These are phyloP conservation scores for Electrophaes corylata DNA, from an alignment of 2,888 invertebrate genomes.

Conservation along the genomic window DNA sequence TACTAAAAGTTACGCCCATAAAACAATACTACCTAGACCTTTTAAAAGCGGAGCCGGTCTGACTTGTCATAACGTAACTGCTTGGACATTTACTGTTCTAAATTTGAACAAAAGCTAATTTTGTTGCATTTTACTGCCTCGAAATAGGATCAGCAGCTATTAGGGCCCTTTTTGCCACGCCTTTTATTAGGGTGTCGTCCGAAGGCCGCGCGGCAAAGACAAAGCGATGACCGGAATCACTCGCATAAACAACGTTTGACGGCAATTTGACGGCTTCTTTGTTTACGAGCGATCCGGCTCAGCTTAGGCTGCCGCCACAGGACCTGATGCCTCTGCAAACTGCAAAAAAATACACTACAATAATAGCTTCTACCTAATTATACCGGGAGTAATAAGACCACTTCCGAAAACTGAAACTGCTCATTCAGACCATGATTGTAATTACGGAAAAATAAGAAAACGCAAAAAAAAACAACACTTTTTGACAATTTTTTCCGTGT, in stretches of 20 bases:
- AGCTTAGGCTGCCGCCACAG: slow-evolving; percentile 29
- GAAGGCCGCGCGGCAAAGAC: slow-evolving; percentile 79
- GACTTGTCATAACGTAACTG: slow-evolving; percentile 56
- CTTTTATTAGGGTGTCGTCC: slow-evolving; percentile 83
- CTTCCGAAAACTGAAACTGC: too few relatives aligned
- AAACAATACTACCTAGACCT: slow-evolving; percentile 57
- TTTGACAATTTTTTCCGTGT: too few relatives aligned
- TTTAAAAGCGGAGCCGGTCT: slow-evolving; percentile 49
- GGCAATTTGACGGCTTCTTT: slow-evolving; percentile 77
- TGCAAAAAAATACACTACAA: background rate
- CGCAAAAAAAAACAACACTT: too few relatives aligned
- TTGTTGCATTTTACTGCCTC: slow-evolving; percentile 82
- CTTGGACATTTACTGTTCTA: slow-evolving; percentile 69
- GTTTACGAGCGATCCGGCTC: slow-evolving; percentile 60
- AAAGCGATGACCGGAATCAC: slow-evolving; percentile 77
- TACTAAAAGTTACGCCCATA: slow-evolving; percentile 61
- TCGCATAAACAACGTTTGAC: slow-evolving; percentile 80
- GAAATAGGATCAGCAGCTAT: slow-evolving; percentile 80
- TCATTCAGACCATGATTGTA: too few relatives aligned
- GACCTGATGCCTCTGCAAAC: slow-evolving; percentile 31
- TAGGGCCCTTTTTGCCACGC: slow-evolving; percentile 80
- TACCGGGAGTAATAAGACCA: too few relatives aligned
- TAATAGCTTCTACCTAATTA: background rate
- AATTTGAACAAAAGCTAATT: slow-evolving; percentile 79
- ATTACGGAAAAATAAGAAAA: too few relatives aligned